Percentiles rank a stretch among this genome's conserved stretches.
Evolutionary conservation across 2,113 vertebrate genomes (phyloP).

Genomic region (Pyxicephalus adspersus): DNA sequence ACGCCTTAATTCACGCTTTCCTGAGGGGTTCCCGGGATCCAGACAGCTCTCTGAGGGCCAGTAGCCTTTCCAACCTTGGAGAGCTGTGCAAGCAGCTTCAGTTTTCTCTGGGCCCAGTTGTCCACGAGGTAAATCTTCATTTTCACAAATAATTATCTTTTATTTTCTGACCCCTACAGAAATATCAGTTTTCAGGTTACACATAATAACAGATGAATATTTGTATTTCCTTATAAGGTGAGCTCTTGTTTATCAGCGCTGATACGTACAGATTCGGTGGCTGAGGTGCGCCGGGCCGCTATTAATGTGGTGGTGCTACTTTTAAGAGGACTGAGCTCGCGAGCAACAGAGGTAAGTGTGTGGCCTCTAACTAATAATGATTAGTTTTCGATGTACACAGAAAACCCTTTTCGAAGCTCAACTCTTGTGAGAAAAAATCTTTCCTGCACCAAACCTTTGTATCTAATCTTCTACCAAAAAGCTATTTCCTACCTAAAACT

Average conservation of each 20-base stretch:
- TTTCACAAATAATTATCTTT: no score
- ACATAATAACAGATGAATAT: no score
- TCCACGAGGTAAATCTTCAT: conserved; percentile 83
- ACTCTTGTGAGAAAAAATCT: no score
- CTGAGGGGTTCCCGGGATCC: conserved; percentile 79
- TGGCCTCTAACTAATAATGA: no score
- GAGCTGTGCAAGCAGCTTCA: conserved; percentile 87
- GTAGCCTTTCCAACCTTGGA: conserved; percentile 93
- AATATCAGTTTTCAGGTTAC: no score
- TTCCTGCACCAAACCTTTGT: no score
- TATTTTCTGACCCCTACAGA: no score
- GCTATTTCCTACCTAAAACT: no score
- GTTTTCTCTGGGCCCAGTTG: conserved; percentile 81
- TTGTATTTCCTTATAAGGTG: conserved; percentile 67
- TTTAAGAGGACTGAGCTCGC: conserved; percentile 85
- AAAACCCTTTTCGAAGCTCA: no score
- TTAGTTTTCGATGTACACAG: no score
- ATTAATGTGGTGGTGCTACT: conserved; percentile 86
- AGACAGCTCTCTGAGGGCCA: conserved; percentile 79
- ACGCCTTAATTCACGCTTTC: conserved; percentile 80
- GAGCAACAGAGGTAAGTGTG: conserved; percentile 82
- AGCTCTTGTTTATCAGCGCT: conserved; percentile 75
- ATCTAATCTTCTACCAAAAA: no score
- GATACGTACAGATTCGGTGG: conserved; percentile 82
- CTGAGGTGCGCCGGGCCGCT: conserved; percentile 86